phyloP scores from a whole-genome alignment of 2,797 vertebrate species.

The Macrochelys suwanniensis region DNA sequence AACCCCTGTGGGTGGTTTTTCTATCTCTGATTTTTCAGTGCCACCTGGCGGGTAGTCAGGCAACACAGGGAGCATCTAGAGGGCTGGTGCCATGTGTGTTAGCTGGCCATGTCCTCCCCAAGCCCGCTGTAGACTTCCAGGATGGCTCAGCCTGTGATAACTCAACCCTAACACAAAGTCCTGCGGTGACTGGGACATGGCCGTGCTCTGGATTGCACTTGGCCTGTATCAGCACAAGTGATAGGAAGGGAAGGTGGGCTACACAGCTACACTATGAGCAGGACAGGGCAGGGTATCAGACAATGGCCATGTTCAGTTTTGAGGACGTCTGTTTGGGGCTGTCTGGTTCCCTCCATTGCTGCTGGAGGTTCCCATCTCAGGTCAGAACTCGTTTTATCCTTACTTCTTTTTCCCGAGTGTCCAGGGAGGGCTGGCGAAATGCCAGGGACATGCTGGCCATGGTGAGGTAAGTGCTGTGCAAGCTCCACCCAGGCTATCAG shows the following conservation, averaged over 20 bases:
- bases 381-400: neutral
- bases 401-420: neutral
- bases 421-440: neutral
- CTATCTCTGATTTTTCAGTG: neutral
- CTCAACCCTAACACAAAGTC: neutral
- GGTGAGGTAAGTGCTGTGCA: neutral
- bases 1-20: neutral
- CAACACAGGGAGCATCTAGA: neutral
- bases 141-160: neutral
- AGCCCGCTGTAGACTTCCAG: neutral
- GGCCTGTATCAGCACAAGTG: fast-evolving
- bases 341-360: neutral
- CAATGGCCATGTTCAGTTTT: neutral
- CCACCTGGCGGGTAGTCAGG: fast-evolving
- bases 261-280: neutral
- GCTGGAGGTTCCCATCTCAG: neutral
- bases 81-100: neutral
- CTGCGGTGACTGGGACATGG: neutral
- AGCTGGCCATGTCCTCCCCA: neutral
- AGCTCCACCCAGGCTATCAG: neutral
- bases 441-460: neutral
- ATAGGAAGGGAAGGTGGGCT: neutral
- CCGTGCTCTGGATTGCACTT: fast-evolving
- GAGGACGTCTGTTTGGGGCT: neutral
- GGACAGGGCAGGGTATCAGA: neutral